phyloP scores from a whole-genome alignment of 92 coral and sea anemone species.

The Umimayanthus chanpuru region DNA sequence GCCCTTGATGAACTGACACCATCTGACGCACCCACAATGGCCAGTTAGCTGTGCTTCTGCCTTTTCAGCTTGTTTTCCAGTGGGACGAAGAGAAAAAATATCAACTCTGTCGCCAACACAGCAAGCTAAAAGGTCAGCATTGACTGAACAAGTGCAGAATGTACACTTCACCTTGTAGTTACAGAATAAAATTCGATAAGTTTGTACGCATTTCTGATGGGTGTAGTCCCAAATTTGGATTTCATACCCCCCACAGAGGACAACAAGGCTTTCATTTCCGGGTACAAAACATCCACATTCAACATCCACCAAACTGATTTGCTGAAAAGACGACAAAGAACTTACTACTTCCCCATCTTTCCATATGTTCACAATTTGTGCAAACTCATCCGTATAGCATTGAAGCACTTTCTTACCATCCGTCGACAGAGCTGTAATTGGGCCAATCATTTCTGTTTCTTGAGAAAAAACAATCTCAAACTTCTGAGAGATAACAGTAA shows the following conservation, averaged over 20 bases:
- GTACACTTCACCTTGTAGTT: not conserved
- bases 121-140: not conserved
- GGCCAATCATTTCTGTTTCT: not conserved
- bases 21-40: slow-evolving; percentile 46
- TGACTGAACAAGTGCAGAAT: slow-evolving; percentile 10
- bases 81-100: not conserved
- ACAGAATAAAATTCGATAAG: not conserved
- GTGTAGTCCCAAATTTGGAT: slow-evolving; percentile 4
- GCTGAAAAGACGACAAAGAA: not conserved
- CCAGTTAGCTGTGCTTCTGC: not conserved
- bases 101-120: not conserved
- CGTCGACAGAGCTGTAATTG: not conserved
- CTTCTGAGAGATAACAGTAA: not conserved
- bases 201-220: not conserved
- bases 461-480: not conserved
- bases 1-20: slow-evolving; percentile 45
- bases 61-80: too few relatives aligned
- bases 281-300: slow-evolving; percentile 34
- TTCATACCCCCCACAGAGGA: not conserved
- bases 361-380: slow-evolving; percentile 1
- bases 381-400: not conserved
- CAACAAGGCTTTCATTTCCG: slow-evolving; percentile 3
- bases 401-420: not conserved
- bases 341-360: not conserved
- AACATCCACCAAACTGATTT: not conserved